These are phyloP conservation scores for Macrobrachium nipponense DNA, from an alignment of 1,140 invertebrate species.

Conservation along the genomic window DNA sequence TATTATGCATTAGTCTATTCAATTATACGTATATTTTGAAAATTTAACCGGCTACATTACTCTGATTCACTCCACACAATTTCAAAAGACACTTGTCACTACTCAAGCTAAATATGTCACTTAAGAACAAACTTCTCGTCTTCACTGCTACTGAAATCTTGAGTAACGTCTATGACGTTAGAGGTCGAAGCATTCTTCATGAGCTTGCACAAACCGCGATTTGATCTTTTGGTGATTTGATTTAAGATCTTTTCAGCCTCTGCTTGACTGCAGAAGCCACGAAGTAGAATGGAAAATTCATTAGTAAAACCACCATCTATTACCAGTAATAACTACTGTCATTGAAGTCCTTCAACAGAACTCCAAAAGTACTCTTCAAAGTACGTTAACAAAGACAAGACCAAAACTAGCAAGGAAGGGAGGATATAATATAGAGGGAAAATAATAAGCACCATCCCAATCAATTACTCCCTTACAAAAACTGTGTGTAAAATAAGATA, in stretches of 20 bases:
- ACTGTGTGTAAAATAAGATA: no score
- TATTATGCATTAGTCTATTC: no score
- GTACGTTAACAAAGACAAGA: background rate
- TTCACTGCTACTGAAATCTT: slow-evolving; percentile 57
- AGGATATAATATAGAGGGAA: no score
- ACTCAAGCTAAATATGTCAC: slow-evolving; percentile 50
- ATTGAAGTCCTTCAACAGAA: background rate
- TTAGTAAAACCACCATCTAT: background rate
- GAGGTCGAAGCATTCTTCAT: slow-evolving; percentile 62
- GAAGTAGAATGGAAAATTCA: slow-evolving; percentile 36
- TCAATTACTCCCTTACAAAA: no score
- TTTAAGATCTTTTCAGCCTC: slow-evolving; percentile 64
- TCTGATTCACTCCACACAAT: slow-evolving; percentile 28
- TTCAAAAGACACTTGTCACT: slow-evolving; percentile 17
- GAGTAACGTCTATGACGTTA: slow-evolving; percentile 57
- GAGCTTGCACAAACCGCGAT: slow-evolving; percentile 60
- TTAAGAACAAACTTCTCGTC: slow-evolving; percentile 56
- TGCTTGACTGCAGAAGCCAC: slow-evolving; percentile 62
- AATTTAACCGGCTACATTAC: slow-evolving; percentile 1
- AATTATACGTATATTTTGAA: no score
- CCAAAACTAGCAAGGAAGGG: background rate
- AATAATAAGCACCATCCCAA: no score
- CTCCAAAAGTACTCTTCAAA: background rate
- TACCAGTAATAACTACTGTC: background rate
- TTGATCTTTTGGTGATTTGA: slow-evolving; percentile 62